Percentiles rank a stretch among this genome's conserved stretches.
Evolutionary conservation across 2,797 vertebrate species (phyloP).

Genomic region (Malacoraja senta): DNA sequence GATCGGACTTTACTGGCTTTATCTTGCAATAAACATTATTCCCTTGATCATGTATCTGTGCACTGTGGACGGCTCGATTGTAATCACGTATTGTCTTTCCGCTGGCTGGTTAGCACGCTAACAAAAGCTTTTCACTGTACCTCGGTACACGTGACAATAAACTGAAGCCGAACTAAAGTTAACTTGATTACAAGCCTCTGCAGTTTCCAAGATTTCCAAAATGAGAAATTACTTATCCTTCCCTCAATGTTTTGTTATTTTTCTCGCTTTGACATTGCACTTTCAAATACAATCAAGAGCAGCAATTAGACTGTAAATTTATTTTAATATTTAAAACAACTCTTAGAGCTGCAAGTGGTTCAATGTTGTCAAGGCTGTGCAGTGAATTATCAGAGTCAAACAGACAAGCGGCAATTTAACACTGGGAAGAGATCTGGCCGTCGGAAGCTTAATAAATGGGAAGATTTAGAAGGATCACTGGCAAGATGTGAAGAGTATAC

Average conservation of each 20-base stretch:
- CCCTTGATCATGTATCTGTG: too few relatives aligned
- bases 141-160: too few relatives aligned
- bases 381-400: not conserved
- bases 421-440: not conserved
- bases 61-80: too few relatives aligned
- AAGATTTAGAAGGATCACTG: conserved; percentile 17
- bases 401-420: not conserved
- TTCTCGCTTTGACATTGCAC: not conserved
- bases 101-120: too few relatives aligned
- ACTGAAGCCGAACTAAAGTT: too few relatives aligned
- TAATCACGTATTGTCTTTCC: too few relatives aligned
- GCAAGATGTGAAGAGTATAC: not conserved
- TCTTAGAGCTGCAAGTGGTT: not conserved
- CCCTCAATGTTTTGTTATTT: not conserved
- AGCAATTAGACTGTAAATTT: not conserved
- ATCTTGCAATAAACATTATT: too few relatives aligned
- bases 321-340: not conserved
- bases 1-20: too few relatives aligned
- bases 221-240: not conserved
- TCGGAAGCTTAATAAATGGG: not conserved
- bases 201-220: not conserved
- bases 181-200: not conserved
- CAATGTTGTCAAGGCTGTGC: not conserved
- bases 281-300: not conserved
- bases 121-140: too few relatives aligned